phyloP scores from a whole-genome alignment of 2,797 vertebrate species.

The Hylomyscus alleni region DNA sequence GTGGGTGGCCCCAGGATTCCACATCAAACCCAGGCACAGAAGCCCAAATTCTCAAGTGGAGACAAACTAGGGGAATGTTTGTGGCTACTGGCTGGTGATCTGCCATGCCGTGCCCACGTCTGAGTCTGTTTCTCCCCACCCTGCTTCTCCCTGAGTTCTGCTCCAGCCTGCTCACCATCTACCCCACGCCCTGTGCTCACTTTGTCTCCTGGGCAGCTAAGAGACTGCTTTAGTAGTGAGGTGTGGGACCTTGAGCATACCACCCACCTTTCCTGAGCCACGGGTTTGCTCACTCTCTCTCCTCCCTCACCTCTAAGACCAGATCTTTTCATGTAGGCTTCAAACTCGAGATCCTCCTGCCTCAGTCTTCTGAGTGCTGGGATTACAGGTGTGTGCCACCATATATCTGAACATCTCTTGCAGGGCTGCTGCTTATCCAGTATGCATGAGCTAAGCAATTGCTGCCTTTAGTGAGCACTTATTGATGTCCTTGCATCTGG shows the following conservation, averaged over 20 bases:
- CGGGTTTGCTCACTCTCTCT: neutral
- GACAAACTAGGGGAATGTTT: neutral
- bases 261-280: neutral
- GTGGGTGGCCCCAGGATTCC: neutral
- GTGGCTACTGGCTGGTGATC: neutral
- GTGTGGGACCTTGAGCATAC: neutral
- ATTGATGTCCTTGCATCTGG: neutral
- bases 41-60: slow-evolving; percentile 8
- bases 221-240: neutral
- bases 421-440: neutral
- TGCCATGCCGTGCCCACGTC: fast-evolving
- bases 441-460: fast-evolving
- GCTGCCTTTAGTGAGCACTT: neutral
- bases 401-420: fast-evolving
- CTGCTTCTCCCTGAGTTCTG: neutral
- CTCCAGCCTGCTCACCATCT: neutral
- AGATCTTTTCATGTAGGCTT: neutral
- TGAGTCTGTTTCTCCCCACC: neutral
- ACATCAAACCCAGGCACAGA: neutral
- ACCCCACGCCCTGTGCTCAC: fast-evolving
- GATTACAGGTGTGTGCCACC: neutral
- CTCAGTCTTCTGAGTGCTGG: no score
- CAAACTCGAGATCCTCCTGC: neutral
- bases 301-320: neutral
- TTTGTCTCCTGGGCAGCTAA: neutral